These are phyloP conservation scores for Nasonia oneida DNA, from an alignment of 2,888 invertebrate species.

Conservation along the genomic window DNA sequence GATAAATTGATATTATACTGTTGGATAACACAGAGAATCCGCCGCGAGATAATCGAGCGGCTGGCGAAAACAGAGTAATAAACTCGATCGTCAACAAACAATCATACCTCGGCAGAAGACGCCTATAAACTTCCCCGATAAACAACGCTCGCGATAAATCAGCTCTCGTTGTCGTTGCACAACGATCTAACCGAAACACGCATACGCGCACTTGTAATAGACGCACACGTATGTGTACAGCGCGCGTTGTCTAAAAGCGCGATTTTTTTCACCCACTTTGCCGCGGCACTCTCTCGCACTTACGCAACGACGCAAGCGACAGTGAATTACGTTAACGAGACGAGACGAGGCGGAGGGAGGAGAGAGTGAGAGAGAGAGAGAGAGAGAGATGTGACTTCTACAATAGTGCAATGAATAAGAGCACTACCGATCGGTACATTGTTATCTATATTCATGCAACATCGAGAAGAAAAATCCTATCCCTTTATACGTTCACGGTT, in stretches of 20 bases:
- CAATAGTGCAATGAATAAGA: too few species aligned
- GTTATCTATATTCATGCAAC: too few species aligned
- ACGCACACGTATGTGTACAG: neutral
- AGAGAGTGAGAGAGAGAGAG: neutral
- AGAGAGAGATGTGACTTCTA: slow-evolving; percentile 51
- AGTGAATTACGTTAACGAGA: slow-evolving; percentile 67
- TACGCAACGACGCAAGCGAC: slow-evolving; percentile 68
- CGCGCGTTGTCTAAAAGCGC: neutral
- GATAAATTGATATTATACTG: neutral
- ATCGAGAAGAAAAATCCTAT: too few species aligned
- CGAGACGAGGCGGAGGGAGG: neutral
- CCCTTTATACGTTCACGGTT: too few species aligned
- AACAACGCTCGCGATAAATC: slow-evolving; percentile 29
- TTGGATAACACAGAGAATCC: neutral
- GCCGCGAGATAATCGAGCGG: too few species aligned
- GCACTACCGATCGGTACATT: too few species aligned
- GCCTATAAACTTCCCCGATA: neutral
- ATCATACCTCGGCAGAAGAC: neutral
- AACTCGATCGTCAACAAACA: neutral
- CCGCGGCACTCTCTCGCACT: slow-evolving; percentile 40
- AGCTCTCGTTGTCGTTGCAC: slow-evolving; percentile 16
- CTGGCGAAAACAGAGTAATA: neutral
- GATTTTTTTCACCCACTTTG: slow-evolving; percentile 47
- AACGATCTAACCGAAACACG: slow-evolving; percentile 14
- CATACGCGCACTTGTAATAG: neutral